These are phyloP conservation scores for Luscinia megarhynchos DNA, from an alignment of 2,797 vertebrate species.

Conservation along the genomic window DNA sequence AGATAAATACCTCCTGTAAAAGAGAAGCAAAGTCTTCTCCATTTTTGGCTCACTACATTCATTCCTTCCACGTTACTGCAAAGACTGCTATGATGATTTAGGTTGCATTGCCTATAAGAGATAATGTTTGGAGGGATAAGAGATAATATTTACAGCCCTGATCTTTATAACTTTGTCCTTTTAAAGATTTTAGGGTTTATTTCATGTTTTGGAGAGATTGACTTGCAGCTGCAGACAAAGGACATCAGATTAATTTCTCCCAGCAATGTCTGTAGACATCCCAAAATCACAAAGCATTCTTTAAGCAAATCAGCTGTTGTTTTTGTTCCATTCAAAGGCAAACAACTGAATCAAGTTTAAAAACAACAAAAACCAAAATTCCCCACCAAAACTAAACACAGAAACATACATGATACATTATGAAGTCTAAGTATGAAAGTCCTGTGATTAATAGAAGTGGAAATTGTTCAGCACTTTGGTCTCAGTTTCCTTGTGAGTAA, in stretches of 20 bases:
- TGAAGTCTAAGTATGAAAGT: neutral
- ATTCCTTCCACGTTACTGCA: neutral
- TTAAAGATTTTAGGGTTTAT: conserved; percentile 4
- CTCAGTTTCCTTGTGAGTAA: conserved; percentile 11
- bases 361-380: neutral
- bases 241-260: neutral
- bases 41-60: neutral
- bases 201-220: neutral
- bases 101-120: neutral
- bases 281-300: neutral
- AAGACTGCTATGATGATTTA: neutral
- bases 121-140: neutral
- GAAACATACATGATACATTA: neutral
- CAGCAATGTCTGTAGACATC: neutral
- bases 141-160: neutral
- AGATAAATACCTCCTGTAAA: neutral
- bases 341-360: neutral
- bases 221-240: conserved; percentile 14
- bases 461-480: neutral
- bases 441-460: conserved; percentile 13
- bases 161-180: conserved; percentile 5
- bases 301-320: neutral
- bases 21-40: neutral
- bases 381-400: neutral
- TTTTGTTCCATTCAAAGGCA: neutral